Conservation (phyloP, 2,888 invertebrate genomes). For the Apoda limacodes region DNA sequence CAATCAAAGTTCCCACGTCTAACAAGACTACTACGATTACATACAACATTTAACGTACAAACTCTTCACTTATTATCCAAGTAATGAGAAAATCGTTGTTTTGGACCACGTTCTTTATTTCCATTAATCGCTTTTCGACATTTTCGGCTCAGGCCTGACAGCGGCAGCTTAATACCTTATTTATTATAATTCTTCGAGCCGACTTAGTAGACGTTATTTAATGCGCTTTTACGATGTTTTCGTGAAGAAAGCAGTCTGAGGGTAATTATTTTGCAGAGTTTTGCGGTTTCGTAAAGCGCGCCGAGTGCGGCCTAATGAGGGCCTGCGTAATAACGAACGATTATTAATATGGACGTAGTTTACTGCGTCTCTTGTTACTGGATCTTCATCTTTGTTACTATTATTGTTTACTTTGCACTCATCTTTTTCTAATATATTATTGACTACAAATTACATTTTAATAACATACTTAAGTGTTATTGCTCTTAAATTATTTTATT, state of each 20-base stretch:
- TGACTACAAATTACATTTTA: no score
- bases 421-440: no score
- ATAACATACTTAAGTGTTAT: no score
- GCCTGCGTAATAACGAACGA: constrained; percentile 53
- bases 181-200: constrained; percentile 53
- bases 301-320: constrained; percentile 54
- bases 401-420: background rate
- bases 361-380: constrained; percentile 43
- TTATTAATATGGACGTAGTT: constrained; percentile 61
- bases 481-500: no score
- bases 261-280: constrained; percentile 66
- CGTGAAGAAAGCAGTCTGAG: constrained; percentile 54
- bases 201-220: constrained; percentile 57
- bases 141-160: constrained; percentile 47
- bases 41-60: constrained; percentile 58
- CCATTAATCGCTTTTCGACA: constrained; percentile 58
- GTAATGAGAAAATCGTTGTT: constrained; percentile 62
- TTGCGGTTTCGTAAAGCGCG: constrained; percentile 57
- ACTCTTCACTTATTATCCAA: constrained; percentile 60
- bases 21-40: constrained; percentile 64
- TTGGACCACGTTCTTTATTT: constrained; percentile 58
- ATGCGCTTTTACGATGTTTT: constrained; percentile 56
- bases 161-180: constrained; percentile 53
- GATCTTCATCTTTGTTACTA: constrained; percentile 7
- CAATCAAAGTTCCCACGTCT: constrained; percentile 56